Conservation (phyloP, 2,888 invertebrate species). For the Heterodera filipjevi region DNA sequence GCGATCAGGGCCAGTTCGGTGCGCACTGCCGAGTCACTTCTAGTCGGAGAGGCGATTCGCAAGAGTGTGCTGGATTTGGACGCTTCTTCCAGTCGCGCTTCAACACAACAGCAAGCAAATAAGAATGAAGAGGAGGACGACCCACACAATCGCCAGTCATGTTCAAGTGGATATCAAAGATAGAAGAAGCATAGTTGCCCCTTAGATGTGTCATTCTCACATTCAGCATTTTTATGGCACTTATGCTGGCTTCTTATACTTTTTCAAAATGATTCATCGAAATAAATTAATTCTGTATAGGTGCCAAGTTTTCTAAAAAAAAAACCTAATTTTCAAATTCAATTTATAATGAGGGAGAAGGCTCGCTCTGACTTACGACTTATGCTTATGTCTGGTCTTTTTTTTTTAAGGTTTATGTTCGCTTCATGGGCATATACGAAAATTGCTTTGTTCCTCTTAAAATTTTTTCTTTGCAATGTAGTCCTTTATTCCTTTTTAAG, state of each 20-base stretch:
- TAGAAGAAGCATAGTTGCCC: neutral
- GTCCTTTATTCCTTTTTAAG: neutral
- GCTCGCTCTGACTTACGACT: neutral
- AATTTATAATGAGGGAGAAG: neutral
- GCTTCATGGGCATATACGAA: neutral
- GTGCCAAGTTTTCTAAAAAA: neutral
- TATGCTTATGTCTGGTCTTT: neutral
- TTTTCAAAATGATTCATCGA: no score
- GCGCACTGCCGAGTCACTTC: conserved; percentile 9
- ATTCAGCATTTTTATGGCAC: neutral
- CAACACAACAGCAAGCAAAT: neutral
- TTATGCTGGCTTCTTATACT: conserved; percentile 2
- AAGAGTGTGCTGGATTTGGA: neutral
- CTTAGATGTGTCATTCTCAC: neutral
- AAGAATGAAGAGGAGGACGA: conserved; percentile 20
- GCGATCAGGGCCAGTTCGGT: conserved; percentile 14
- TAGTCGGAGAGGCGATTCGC: conserved; percentile 20
- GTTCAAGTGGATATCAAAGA: conserved; percentile 15
- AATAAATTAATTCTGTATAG: neutral
- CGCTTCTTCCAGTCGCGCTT: conserved; percentile 12
- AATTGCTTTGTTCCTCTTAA: neutral
- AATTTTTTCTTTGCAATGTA: neutral
- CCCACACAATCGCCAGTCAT: conserved; percentile 26
- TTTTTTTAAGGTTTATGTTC: no score
- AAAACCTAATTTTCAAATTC: neutral